Percentiles rank a stretch among this genome's conserved stretches.
Evolutionary conservation across 1,140 invertebrate genomes (phyloP).

Genomic region (Drosophila ficusphila): DNA sequence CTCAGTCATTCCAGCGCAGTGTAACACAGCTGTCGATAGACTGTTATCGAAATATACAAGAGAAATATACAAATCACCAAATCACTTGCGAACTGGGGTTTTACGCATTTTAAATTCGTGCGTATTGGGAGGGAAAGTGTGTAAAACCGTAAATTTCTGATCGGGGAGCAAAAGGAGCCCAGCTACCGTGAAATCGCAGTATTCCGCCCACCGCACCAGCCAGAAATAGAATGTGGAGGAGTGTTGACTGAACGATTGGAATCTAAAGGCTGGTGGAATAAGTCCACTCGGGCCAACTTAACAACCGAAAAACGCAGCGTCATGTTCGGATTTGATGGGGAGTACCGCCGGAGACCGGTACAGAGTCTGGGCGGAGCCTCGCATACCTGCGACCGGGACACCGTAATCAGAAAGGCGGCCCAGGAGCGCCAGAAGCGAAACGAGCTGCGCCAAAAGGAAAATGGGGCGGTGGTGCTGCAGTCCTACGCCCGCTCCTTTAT

Average conservation of each 20-base stretch:
- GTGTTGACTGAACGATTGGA: conserved; percentile 15
- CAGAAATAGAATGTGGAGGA: conserved; percentile 12
- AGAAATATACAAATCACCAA: conserved; percentile 41
- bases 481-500: conserved; percentile 91
- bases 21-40: conserved; percentile 12
- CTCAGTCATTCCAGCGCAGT: conserved; percentile 16
- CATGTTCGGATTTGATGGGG: conserved; percentile 96
- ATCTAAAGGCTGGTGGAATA: conserved; percentile 23
- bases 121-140: not conserved
- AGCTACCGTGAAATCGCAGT: conserved; percentile 5
- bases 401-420: conserved; percentile 89
- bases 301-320: conserved; percentile 39
- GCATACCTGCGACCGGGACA: conserved; percentile 90
- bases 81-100: conserved; percentile 32
- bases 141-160: not conserved
- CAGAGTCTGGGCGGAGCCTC: conserved; percentile 95
- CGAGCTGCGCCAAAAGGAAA: conserved; percentile 87
- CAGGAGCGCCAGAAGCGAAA: conserved; percentile 94
- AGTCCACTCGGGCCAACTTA: conserved; percentile 13
- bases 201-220: not conserved
- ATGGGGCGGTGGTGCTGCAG: conserved; percentile 88
- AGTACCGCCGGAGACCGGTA: conserved; percentile 93
- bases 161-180: not conserved
- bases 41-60: conserved; percentile 32
- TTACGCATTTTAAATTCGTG: conserved; percentile 32